Conservation (phyloP, 2,113 vertebrate genomes). For the Vulpes vulpes region DNA sequence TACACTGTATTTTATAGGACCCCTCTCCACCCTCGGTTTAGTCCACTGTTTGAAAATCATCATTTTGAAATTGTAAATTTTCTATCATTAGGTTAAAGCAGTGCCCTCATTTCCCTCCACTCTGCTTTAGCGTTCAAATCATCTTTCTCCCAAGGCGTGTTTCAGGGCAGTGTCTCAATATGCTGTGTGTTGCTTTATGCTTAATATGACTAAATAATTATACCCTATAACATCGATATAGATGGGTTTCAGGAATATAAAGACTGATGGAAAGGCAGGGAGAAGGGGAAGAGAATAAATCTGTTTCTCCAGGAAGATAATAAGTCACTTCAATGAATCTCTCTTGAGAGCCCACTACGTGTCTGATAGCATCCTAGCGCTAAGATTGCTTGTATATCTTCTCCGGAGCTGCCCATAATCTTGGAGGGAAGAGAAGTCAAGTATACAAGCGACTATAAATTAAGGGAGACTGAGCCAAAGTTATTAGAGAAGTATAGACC, state of each 20-base stretch:
- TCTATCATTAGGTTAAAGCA: background rate
- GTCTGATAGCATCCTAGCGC: rapidly evolving
- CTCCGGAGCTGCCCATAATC: background rate
- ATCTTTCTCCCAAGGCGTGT: background rate
- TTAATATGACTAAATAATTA: background rate
- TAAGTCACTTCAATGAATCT: background rate
- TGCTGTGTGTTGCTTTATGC: background rate
- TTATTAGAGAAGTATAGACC: background rate
- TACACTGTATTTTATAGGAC: background rate
- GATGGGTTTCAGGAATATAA: background rate
- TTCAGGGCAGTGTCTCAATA: background rate
- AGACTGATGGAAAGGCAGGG: background rate
- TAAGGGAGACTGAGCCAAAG: background rate
- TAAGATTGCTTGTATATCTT: rapidly evolving
- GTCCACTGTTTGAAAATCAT: background rate
- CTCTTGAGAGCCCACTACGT: background rate
- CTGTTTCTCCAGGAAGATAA: background rate
- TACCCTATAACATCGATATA: background rate
- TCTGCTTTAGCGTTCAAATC: background rate
- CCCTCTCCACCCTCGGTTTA: background rate
- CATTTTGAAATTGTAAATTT: background rate
- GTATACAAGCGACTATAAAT: too few relatives aligned
- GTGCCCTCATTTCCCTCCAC: background rate
- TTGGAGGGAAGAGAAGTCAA: background rate
- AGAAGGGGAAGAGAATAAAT: background rate